Evolutionary conservation across 2,888 invertebrate species (phyloP), one percentile per base, ranked within the genome.

Genomic region (Monochamus alternatus): DNA sequence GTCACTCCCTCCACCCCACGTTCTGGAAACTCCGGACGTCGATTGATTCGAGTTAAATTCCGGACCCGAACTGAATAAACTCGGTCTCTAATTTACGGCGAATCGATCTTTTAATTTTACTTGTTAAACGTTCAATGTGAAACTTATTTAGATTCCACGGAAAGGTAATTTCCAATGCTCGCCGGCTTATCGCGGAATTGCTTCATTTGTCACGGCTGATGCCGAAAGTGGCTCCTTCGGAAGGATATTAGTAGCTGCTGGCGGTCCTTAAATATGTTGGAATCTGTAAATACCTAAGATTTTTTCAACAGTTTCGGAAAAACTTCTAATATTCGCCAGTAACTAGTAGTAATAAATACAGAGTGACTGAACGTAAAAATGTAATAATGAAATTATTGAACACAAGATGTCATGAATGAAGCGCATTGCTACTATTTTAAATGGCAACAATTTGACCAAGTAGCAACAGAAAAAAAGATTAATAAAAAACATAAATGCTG

Each of bases 1-100:
- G n/a, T 67, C 67, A 67, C 67, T 12, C 67, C 5, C 10, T 58
- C 67, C 55, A 43, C 67, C 67, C 67, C 67, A 58, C 67, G 38
- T 67, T 67, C 67, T 67, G 67, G 67, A 67, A 67, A 67, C 58
- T 43, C 47, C 67, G 58, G 58, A 22, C 67, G 58, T 30, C 67
- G 67, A 67, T 67, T 67, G 67, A 67, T 67, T 55, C 47, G 65
- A 44, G n/a, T 44, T 30, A 65, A 65, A 65, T 65, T 65, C 67
- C n/a, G 38, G 12, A 22, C 65, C 58, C 55, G 10, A 58, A 67
- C 22, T 22, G 55, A 58, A 67, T 58, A 51, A 66, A 66, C 51
- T 22, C 10, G n/a, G 52, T 47, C 31, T 52, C 30, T 66, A 66
- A 66, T 66, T 66, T 31, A 30, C 51, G 10, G 14, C n/a, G 52